These are phyloP conservation scores for Trididemnum clinides DNA, from an alignment of 23 tunicate species.

Conservation along the genomic window DNA sequence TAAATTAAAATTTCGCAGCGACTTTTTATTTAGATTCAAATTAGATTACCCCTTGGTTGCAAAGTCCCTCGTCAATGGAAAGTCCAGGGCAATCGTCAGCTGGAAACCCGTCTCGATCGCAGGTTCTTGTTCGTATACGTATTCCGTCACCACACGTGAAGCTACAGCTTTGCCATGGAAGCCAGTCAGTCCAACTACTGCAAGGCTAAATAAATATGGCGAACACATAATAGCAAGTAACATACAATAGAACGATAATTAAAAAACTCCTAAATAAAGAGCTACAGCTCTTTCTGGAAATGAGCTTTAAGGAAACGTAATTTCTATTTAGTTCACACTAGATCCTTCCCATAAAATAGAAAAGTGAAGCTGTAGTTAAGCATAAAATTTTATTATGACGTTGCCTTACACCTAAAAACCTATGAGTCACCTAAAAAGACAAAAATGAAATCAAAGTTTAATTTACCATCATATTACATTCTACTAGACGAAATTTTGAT, in stretches of 20 bases:
- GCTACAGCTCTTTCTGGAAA: too few species aligned
- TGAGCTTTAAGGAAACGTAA: too few species aligned
- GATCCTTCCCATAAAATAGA: too few species aligned
- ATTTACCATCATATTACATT: conserved; percentile 64
- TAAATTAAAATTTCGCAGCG: not conserved
- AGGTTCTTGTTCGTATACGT: conserved; percentile 37
- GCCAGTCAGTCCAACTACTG: conserved; percentile 72
- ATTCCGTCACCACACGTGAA: conserved; percentile 62
- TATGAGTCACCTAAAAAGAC: too few species aligned
- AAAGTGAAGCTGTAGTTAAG: too few species aligned
- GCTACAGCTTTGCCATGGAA: conserved; percentile 63
- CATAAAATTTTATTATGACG: too few species aligned
- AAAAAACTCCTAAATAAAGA: too few species aligned
- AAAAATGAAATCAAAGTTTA: too few species aligned
- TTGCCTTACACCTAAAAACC: too few species aligned
- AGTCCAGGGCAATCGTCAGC: conserved; percentile 56
- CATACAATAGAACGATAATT: too few species aligned
- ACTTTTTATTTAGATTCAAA: not conserved
- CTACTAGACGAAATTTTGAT: conserved; percentile 3
- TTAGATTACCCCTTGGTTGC: conserved; percentile 47
- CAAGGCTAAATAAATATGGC: conserved; percentile 64
- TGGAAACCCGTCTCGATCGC: conserved; percentile 39
- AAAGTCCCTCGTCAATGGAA: conserved; percentile 28
- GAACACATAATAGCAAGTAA: too few species aligned
- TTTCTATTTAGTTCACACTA: too few species aligned